Evolutionary conservation across 2,797 vertebrate genomes (phyloP), one percentile per base, ranked within the genome.

Genomic region (Sebastolobus altivelis): DNA sequence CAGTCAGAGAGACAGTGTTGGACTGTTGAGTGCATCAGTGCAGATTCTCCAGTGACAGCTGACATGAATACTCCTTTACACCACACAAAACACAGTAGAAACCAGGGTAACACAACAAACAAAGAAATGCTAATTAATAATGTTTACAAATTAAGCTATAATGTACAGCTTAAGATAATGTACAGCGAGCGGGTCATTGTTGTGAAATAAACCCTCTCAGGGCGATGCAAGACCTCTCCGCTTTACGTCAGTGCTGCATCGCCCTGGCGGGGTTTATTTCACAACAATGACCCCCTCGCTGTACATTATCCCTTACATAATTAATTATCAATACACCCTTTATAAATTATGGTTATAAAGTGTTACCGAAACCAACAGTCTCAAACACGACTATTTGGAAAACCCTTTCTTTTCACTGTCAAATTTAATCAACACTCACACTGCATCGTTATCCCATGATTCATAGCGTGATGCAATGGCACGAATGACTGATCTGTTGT

Each of bases 401-500:
- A 85, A 83, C 46, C 46, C 66, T 88, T 83, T 84, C 31, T 71
- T 84, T 79, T 16, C 56, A 8, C 60, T 77, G 74, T 62, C 62
- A 87, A 81, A 84, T 86, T 65, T 66, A 82, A 92, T 91, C 71
- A 90, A 87, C 62, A 82, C 61, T 72, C 40, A 72, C 14, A 46
- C 43, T 72, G 81, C 79, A 56, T 82, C 73, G 65, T 76, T 77
- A 55, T 65, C 54, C 71, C 31, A 66, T 54, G 60, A 80, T 82
- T 88, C 83, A 56, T 70, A 85, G 75, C 77, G 13, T 81, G 77
- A 87, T 63, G 83, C 84, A 76, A 86, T 10, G 61, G n/a, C 65
- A 72, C 29, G 38, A 69, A 76, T 86, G 84, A 87, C 69, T 75
- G 66, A 91, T 86, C 6, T 75, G 62, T 66, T 59, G 72, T 84